Conservation (phyloP, 2,113 vertebrate genomes). For the Tringa solitaria region DNA sequence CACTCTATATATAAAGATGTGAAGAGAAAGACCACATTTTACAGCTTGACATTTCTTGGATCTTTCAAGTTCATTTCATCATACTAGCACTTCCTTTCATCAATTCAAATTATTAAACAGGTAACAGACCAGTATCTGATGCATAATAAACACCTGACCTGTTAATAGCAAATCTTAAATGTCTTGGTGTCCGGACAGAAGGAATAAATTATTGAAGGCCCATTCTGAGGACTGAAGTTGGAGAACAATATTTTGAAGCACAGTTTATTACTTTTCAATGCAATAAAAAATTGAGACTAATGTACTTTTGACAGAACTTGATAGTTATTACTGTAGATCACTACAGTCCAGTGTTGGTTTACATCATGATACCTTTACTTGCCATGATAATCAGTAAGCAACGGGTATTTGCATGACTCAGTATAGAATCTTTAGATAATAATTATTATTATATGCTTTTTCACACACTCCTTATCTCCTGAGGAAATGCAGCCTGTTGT, state of each 20-base stretch:
- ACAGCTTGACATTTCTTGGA: background rate
- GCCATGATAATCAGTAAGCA: background rate
- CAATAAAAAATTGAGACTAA: background rate
- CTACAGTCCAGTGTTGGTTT: background rate
- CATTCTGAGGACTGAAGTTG: background rate
- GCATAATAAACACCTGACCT: background rate
- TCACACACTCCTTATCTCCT: background rate
- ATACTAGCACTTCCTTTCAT: background rate
- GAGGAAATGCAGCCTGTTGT: background rate
- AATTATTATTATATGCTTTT: background rate
- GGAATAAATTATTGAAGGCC: background rate
- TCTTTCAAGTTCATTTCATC: background rate
- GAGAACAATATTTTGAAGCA: background rate
- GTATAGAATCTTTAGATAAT: background rate
- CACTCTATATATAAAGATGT: background rate
- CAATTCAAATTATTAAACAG: background rate
- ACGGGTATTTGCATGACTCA: background rate
- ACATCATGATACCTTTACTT: background rate
- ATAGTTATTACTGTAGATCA: background rate
- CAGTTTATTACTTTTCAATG: background rate
- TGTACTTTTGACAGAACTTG: background rate
- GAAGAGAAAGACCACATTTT: background rate
- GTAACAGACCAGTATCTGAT: background rate
- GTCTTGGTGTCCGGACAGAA: too few species aligned
- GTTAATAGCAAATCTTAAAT: background rate